Conservation (phyloP, 2,113 vertebrate genomes). For the Embiotoca jacksoni region DNA sequence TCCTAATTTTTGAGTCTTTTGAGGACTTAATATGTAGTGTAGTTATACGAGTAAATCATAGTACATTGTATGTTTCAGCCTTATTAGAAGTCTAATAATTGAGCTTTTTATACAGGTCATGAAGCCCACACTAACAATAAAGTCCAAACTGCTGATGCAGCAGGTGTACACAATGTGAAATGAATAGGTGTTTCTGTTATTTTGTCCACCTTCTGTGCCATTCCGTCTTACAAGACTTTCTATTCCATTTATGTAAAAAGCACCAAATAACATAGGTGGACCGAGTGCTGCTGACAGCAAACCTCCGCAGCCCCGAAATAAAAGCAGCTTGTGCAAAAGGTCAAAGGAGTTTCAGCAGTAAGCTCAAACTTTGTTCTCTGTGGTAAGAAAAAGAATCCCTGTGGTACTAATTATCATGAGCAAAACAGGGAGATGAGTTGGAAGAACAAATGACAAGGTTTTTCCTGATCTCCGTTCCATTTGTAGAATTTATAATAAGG, state of each 20-base stretch:
- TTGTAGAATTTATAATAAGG: conserved; percentile 53
- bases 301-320: conserved; percentile 33
- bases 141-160: not conserved
- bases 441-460: conserved; percentile 46
- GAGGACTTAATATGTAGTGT: too few species aligned
- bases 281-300: conserved; percentile 34
- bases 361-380: conserved; percentile 28
- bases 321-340: conserved; percentile 45
- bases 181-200: not conserved
- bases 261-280: conserved; percentile 17
- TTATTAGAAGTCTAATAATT: too few species aligned
- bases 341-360: conserved; percentile 32
- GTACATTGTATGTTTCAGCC: too few species aligned
- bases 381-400: conserved; percentile 27
- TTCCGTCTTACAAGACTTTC: not conserved
- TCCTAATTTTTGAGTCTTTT: too few species aligned
- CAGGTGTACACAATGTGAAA: not conserved
- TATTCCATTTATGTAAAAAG: not conserved
- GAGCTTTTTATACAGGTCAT: too few species aligned
- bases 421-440: conserved; percentile 47
- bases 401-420: conserved; percentile 41
- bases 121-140: not conserved
- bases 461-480: conserved; percentile 39
- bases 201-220: conserved; percentile 5
- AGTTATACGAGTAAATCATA: too few species aligned